These are phyloP conservation scores for Thalassophryne amazonica DNA, from an alignment of 2,797 vertebrate species.

Conservation along the genomic window DNA sequence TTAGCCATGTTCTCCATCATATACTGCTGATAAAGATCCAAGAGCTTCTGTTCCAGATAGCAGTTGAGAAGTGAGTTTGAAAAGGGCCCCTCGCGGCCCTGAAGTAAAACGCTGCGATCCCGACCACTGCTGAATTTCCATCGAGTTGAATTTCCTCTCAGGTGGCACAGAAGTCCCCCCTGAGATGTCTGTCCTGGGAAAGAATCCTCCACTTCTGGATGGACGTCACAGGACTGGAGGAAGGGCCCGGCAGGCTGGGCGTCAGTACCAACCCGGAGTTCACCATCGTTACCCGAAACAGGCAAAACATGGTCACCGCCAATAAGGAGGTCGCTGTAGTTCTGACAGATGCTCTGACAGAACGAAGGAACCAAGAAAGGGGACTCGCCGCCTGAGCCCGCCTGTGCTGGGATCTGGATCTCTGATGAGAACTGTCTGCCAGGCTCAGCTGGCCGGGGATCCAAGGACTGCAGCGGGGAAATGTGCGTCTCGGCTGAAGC, in stretches of 20 bases:
- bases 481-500: conserved; percentile 14
- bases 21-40: conserved; percentile 93
- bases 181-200: conserved; percentile 50
- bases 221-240: conserved; percentile 89
- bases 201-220: conserved; percentile 79
- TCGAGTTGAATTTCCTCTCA: conserved; percentile 78
- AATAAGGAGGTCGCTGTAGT: conserved; percentile 94
- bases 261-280: conserved; percentile 73
- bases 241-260: conserved; percentile 80
- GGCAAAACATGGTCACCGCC: conserved; percentile 92
- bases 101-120: conserved; percentile 82
- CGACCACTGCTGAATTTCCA: conserved; percentile 82
- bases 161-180: conserved; percentile 33
- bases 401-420: conserved; percentile 65
- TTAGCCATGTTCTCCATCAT: conserved; percentile 86
- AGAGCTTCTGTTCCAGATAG: conserved; percentile 91
- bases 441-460: conserved; percentile 1
- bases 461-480: conserved; percentile 34
- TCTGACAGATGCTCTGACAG: conserved; percentile 93
- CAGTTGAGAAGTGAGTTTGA: conserved; percentile 90
- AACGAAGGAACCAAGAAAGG: conserved; percentile 90
- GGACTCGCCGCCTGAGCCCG: conserved; percentile 63
- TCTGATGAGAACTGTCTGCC: conserved; percentile 55
- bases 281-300: conserved; percentile 76
- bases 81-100: conserved; percentile 85